Base-by-base conservation (phyloP, 30 jellyfish, hydroid and myxozoan species). In the Cassiopea andromeda region DNA sequence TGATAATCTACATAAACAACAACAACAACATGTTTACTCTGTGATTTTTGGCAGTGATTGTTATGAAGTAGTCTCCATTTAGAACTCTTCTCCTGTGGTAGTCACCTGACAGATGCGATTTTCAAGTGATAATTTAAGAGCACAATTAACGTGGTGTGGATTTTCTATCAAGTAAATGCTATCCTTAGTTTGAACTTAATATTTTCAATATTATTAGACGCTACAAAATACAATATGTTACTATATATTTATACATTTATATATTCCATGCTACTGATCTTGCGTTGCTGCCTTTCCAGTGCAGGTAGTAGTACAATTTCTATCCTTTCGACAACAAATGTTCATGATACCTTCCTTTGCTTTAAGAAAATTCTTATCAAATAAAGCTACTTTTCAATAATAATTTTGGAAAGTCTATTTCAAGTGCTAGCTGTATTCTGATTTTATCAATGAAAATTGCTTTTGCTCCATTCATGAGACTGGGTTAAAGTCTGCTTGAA, bases 211-310 rank as follows among this genome's bases (percentile, higher is more conserved):
- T 70, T 70, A 12, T 16, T 70, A 83, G 60, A 78, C 69, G 91
- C 91, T 83, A 83, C 91, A 83, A 83, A 83, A 83, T 83, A 70
- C 59, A 50, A 45, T 60, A 47, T 77, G 86, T 77, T 77, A 70
- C n/a, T 70, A 77, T 77, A 77, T 49, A 75, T 75, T 44, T 75
- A 77, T 77, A 77, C 27, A 77, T 77, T 44, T 49, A 77, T 77
- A 13, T 77, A 77, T 77, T 44, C 86, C 79, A 70, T 70, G 27
- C n/a, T 70, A 70, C 27, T 77, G 57, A 77, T 17, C 73, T 49
- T 77, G 86, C 74, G 50, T 77, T 38, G 7, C 50, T 47, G 48
- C 48, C 59, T 1, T 8, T 47, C 10, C 64, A 54, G 12, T 54
- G 12, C 64, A 54, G 64, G 64, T 6, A 54, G 64, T 54, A 54